These are phyloP conservation scores for Parazoanthus swiftii DNA, from an alignment of 92 coral and sea anemone species.

Conservation along the genomic window DNA sequence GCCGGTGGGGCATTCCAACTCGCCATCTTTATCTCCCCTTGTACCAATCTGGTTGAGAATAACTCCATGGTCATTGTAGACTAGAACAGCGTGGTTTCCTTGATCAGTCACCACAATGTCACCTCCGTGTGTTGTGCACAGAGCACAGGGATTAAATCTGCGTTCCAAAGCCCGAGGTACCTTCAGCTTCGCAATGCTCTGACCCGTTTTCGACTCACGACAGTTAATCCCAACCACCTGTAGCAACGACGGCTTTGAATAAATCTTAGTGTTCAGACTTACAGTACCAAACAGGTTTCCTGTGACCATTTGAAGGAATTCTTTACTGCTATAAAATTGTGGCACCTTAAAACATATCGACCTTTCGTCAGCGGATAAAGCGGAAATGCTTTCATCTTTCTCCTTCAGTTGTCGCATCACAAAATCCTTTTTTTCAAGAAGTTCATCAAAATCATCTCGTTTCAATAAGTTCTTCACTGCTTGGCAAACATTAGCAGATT, in stretches of 20 bases:
- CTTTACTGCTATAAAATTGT: conserved; percentile 56
- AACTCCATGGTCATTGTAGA: conserved; percentile 65
- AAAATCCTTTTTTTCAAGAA: conserved; percentile 60
- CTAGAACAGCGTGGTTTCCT: conserved; percentile 64
- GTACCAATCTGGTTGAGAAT: conserved; percentile 59
- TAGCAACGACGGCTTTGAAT: conserved; percentile 30
- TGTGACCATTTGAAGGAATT: conserved; percentile 68
- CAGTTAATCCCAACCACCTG: conserved; percentile 35
- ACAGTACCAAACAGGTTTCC: conserved; percentile 69
- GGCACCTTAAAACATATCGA: conserved; percentile 47
- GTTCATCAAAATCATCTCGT: conserved; percentile 56
- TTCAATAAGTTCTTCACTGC: conserved; percentile 59
- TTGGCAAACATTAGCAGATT: conserved; percentile 54
- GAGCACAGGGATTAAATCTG: conserved; percentile 70
- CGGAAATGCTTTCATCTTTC: conserved; percentile 56
- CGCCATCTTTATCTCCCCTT: conserved; percentile 65
- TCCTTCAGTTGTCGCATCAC: conserved; percentile 66
- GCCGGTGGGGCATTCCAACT: conserved; percentile 77
- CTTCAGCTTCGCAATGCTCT: conserved; percentile 55
- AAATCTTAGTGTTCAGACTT: conserved; percentile 3
- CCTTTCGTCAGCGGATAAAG: conserved; percentile 46
- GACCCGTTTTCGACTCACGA: conserved; percentile 66
- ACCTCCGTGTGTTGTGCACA: conserved; percentile 48
- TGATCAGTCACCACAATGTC: conserved; percentile 66
- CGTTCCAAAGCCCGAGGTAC: conserved; percentile 58